These are phyloP conservation scores for Noctua janthe DNA, from an alignment of 2,888 invertebrate species.

Conservation along the genomic window DNA sequence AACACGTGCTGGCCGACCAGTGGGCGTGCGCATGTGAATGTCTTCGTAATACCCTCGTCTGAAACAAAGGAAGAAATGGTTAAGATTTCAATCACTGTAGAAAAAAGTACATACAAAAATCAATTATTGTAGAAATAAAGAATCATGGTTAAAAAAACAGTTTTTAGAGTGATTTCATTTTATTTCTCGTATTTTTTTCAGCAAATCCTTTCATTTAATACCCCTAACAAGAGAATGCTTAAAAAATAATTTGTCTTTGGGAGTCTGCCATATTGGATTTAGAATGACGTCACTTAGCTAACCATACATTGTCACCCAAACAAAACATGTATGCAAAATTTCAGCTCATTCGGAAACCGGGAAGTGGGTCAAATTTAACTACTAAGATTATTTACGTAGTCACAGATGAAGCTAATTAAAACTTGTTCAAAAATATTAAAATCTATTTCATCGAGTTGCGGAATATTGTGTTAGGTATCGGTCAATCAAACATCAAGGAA, in stretches of 20 bases:
- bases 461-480: neutral
- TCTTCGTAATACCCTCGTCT: constrained; percentile 98
- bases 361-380: too few relatives aligned
- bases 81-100: neutral
- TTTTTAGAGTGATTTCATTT: too few relatives aligned
- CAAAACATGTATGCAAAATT: too few relatives aligned
- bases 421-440: neutral
- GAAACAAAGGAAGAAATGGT: constrained; percentile 71
- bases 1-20: constrained; percentile 96
- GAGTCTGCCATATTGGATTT: too few relatives aligned
- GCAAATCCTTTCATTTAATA: neutral
- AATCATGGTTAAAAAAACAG: too few relatives aligned
- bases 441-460: neutral
- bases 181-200: neutral
- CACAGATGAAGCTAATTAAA: too few relatives aligned
- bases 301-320: too few relatives aligned
- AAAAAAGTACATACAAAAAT: neutral
- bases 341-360: too few relatives aligned
- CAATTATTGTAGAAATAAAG: too few relatives aligned
- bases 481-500: neutral
- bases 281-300: too few relatives aligned
- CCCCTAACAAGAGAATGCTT: neutral
- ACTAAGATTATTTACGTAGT: too few relatives aligned
- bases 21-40: constrained; percentile 96
- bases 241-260: too few relatives aligned